Conservation (phyloP, 2,888 invertebrate species). For the Metacarcinus magister region DNA sequence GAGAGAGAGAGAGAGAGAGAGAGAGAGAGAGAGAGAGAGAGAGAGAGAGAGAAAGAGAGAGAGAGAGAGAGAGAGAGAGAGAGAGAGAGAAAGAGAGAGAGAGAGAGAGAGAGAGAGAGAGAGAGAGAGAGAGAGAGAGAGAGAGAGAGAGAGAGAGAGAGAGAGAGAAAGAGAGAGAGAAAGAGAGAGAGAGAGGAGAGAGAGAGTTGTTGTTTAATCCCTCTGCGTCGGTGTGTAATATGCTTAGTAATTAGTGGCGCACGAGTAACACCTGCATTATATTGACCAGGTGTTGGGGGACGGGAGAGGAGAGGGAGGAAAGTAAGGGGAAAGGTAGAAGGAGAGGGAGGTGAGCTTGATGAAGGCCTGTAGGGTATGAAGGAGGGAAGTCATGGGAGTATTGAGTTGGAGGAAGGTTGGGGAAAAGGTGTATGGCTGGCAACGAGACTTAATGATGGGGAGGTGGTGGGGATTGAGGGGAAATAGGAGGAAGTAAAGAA, state of each 20-base stretch:
- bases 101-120: not conserved
- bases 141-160: constrained; percentile 39
- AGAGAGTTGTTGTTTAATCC: not conserved
- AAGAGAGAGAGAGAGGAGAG: constrained; percentile 26
- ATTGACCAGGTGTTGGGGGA: not conserved
- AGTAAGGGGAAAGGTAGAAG: not conserved
- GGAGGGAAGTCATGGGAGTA: not conserved
- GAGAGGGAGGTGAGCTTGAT: not conserved
- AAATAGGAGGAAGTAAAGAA: no score
- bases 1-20: no score
- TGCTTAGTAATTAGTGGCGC: not conserved
- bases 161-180: constrained; percentile 36
- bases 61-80: no score
- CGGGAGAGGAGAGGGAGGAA: not conserved
- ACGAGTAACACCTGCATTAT: constrained; percentile 1
- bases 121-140: constrained; percentile 34
- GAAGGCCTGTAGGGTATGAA: not conserved
- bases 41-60: no score
- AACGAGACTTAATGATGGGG: no score
- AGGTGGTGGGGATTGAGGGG: no score
- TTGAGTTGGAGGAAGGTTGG: not conserved
- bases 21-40: no score
- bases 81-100: no score
- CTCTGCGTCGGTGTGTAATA: not conserved
- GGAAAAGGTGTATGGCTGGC: no score